Evolutionary conservation across 2,797 vertebrate species (phyloP).

Genomic region (Diplodus puntazzo): DNA sequence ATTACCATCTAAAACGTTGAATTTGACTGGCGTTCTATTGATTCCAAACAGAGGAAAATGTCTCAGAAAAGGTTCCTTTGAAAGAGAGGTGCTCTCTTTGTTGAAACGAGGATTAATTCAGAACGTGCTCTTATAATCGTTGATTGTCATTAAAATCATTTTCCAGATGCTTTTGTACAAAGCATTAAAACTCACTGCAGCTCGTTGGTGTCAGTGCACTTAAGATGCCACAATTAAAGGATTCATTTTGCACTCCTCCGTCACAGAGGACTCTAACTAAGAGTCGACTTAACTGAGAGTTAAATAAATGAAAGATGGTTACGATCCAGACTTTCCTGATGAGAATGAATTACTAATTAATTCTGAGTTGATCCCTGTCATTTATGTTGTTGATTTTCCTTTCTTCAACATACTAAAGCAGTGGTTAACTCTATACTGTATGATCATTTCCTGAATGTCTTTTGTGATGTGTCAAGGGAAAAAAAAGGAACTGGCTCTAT

Average conservation of each 20-base stretch:
- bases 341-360: not conserved
- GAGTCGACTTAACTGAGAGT: not conserved
- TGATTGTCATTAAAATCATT: not conserved
- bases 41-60: constrained; percentile 12
- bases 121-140: constrained; percentile 3
- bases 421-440: not conserved
- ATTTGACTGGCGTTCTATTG: constrained; percentile 12
- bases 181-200: not conserved
- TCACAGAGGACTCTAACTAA: constrained; percentile 2
- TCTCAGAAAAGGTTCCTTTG: constrained; percentile 11
- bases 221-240: constrained; percentile 28
- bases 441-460: not conserved
- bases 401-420: not conserved
- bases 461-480: not conserved
- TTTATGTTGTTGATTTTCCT: not conserved
- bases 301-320: not conserved
- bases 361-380: constrained; percentile 2
- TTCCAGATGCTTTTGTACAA: constrained; percentile 26
- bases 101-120: constrained; percentile 10
- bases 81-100: not conserved
- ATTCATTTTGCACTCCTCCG: not conserved
- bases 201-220: constrained; percentile 24
- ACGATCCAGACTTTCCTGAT: not conserved
- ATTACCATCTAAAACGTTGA: constrained; percentile 11
- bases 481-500: not conserved